Percentiles rank a stretch among this genome's conserved stretches.
Evolutionary conservation across 2,113 vertebrate genomes (phyloP).

Genomic region (Anolis carolinensis): DNA sequence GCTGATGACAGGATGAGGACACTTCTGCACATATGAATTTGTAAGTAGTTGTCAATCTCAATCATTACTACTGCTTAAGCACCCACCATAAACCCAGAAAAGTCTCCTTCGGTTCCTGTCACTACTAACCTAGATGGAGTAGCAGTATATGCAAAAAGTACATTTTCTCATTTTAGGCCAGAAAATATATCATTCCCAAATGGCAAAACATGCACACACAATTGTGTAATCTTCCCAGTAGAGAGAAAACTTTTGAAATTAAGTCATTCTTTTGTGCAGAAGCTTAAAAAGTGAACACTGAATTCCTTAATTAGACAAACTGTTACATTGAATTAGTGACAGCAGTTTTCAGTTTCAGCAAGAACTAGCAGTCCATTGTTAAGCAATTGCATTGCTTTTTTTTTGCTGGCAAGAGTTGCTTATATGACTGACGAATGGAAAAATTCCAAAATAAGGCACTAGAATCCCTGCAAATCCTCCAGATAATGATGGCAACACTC

Average conservation of each 20-base stretch:
- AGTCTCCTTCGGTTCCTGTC: neutral
- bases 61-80: neutral
- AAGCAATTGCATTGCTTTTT: neutral
- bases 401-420: neutral
- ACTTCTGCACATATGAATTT: neutral
- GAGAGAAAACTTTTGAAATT: too few species aligned
- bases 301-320: too few species aligned
- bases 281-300: too few species aligned
- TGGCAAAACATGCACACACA: too few species aligned
- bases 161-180: too few species aligned
- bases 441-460: neutral
- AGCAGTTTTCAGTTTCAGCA: neutral
- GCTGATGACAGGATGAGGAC: neutral
- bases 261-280: too few species aligned
- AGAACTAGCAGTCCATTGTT: neutral
- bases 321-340: neutral
- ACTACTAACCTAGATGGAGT: neutral
- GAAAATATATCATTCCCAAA: too few species aligned
- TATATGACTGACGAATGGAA: neutral
- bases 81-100: neutral
- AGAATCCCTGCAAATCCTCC: too few species aligned
- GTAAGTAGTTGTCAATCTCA: neutral
- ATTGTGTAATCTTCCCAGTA: too few species aligned
- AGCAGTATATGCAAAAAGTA: neutral
- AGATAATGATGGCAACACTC: too few species aligned